phyloP scores from a whole-genome alignment of 2,888 invertebrate genomes.

The Andrena trimmerana region DNA sequence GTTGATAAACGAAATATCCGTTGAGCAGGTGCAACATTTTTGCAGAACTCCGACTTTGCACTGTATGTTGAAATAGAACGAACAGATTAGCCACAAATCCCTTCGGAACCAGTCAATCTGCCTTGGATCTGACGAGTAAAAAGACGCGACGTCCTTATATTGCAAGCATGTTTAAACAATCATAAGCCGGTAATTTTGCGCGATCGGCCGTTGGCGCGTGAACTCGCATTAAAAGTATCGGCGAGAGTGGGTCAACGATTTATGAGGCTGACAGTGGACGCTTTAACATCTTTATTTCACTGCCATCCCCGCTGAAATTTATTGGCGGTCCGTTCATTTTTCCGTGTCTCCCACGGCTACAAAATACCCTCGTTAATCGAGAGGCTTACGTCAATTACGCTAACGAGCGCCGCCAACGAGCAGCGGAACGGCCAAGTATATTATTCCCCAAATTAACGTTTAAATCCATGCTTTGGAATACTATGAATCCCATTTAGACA shows the following conservation, averaged over 20 bases:
- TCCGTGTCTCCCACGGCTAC: constrained; percentile 41
- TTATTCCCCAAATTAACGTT: constrained; percentile 58
- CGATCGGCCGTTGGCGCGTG: not conserved
- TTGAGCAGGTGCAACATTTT: no score
- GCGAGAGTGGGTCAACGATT: constrained; percentile 50
- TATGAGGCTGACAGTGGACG: constrained; percentile 49
- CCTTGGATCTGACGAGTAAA: no score
- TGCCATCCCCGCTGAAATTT: constrained; percentile 48
- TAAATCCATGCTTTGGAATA: constrained; percentile 13
- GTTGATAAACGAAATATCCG: not conserved
- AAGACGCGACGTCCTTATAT: constrained; percentile 19
- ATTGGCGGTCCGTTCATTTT: constrained; percentile 54
- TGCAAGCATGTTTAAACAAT: constrained; percentile 70
- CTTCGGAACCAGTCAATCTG: no score
- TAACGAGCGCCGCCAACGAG: constrained; percentile 58
- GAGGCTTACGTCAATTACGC: constrained; percentile 69
- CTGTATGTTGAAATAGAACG: no score
- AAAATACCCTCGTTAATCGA: constrained; percentile 68
- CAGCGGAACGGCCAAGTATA: constrained; percentile 44
- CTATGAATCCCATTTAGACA: constrained; percentile 22
- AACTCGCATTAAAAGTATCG: constrained; percentile 30
- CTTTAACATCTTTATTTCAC: constrained; percentile 67
- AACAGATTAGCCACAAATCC: no score
- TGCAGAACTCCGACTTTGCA: no score
- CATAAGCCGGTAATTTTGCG: constrained; percentile 55